Evolutionary conservation across 2,113 vertebrate species (phyloP).

Genomic region (Telmatochromis sp.): DNA sequence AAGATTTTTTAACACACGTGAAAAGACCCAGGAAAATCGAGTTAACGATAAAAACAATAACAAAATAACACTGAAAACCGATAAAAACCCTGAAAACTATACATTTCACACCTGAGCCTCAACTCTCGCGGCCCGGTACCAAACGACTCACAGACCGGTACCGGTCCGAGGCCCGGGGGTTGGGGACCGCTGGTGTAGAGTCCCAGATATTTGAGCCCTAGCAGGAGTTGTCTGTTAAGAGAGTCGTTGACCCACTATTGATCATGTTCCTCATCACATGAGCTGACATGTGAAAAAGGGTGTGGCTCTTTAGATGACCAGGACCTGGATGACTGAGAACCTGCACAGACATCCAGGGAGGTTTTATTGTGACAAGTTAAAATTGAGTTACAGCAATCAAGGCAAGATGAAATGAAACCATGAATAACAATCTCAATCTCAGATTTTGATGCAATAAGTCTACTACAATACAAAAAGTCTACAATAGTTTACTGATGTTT

Average conservation of each 20-base stretch:
- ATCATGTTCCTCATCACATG: background rate
- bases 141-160: accelerated
- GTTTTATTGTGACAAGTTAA: background rate
- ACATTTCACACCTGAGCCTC: no score
- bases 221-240: background rate
- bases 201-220: background rate
- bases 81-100: no score
- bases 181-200: background rate
- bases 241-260: background rate
- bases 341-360: background rate
- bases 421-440: background rate
- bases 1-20: no score
- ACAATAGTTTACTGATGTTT: background rate
- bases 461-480: no score
- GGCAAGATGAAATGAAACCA: background rate
- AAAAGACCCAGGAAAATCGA: accelerated
- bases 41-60: accelerated
- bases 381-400: background rate
- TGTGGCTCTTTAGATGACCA: background rate
- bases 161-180: accelerated
- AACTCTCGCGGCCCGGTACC: no score
- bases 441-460: background rate
- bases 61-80: no score
- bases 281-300: background rate
- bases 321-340: background rate